Percentiles rank a stretch among this genome's conserved stretches.
These are phyloP conservation scores for Lepidurus arcticus DNA, from an alignment of 1,140 invertebrate genomes.

Conservation along the genomic window DNA sequence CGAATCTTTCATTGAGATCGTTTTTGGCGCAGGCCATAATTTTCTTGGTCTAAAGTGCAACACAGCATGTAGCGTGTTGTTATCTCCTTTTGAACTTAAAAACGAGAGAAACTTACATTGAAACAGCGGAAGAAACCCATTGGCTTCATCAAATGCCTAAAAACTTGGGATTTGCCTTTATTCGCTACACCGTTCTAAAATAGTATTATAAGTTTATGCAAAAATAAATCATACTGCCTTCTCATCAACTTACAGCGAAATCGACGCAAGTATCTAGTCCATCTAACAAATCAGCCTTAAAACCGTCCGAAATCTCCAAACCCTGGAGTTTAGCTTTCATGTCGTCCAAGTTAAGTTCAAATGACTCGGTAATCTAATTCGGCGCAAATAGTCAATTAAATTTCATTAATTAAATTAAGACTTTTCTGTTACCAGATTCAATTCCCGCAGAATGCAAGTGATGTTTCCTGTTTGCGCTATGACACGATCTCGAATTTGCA, in stretches of 20 bases:
- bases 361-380: neutral
- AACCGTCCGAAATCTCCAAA: neutral
- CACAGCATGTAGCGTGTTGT: neutral
- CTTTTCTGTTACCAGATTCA: neutral
- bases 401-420: neutral
- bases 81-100: neutral
- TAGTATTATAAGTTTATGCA: neutral
- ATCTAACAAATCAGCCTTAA: neutral
- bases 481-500: neutral
- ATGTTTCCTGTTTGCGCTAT: neutral
- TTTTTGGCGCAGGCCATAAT: neutral
- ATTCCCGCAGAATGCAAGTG: neutral
- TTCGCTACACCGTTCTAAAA: neutral
- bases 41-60: neutral
- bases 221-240: neutral
- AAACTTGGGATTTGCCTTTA: neutral
- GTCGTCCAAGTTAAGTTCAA: neutral
- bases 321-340: neutral
- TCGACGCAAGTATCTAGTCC: neutral
- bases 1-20: neutral
- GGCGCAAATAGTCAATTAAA: neutral
- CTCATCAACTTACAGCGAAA: neutral
- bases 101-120: neutral
- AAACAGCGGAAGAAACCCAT: slow-evolving; percentile 14
- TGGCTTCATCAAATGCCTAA: neutral